These are phyloP conservation scores for Eudiplozoon nipponicum DNA, from an alignment of 2,888 invertebrate genomes.

Conservation along the genomic window DNA sequence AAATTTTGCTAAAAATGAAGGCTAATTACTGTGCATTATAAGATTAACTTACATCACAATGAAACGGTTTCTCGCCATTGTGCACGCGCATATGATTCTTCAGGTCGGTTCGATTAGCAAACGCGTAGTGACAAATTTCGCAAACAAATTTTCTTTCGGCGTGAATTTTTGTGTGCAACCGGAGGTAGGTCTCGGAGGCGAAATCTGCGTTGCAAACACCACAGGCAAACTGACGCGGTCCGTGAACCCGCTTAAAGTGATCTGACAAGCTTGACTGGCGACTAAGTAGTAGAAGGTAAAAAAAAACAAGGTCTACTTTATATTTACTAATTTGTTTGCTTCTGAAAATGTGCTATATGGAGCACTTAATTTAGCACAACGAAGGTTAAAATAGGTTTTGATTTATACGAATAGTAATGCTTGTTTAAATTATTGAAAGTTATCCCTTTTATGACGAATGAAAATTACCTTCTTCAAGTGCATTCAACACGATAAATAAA, in stretches of 20 bases:
- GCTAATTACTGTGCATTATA: background rate
- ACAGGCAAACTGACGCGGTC: constrained; percentile 2
- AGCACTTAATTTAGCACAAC: too few relatives aligned
- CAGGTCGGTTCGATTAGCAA: constrained; percentile 4
- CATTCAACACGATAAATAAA: too few relatives aligned
- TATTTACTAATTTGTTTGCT: too few relatives aligned
- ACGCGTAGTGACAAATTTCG: background rate
- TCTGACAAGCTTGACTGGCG: background rate
- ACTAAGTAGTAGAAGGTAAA: too few relatives aligned
- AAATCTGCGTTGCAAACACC: constrained; percentile 5
- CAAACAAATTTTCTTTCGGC: constrained; percentile 1
- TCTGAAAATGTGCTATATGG: too few relatives aligned
- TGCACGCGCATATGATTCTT: constrained; percentile 9
- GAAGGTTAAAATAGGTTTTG: too few relatives aligned
- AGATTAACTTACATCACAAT: background rate
- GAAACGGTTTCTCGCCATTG: constrained; percentile 4
- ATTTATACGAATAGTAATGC: too few relatives aligned
- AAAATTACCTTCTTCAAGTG: too few relatives aligned
- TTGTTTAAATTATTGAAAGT: too few relatives aligned
- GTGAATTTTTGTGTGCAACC: constrained; percentile 2
- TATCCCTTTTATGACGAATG: too few relatives aligned
- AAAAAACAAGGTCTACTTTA: too few relatives aligned
- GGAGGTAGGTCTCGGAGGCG: constrained; percentile 3
- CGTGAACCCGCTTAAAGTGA: constrained; percentile 5
- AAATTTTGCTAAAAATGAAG: too few relatives aligned